These are phyloP conservation scores for Nibea albiflora DNA, from an alignment of 2,113 vertebrate genomes.

Conservation along the genomic window DNA sequence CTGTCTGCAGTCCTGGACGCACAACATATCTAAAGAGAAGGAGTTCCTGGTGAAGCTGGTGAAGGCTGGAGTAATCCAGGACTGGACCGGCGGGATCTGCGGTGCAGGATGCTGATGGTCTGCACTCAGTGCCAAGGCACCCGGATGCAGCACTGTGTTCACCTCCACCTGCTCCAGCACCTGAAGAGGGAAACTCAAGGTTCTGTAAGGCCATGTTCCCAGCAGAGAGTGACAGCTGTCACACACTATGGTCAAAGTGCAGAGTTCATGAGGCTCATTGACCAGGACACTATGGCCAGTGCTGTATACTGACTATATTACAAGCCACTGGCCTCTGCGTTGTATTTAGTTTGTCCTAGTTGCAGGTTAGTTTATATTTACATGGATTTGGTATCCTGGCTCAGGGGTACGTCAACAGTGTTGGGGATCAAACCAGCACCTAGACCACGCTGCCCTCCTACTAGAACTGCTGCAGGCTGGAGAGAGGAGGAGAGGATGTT, in stretches of 20 bases:
- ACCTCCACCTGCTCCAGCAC: constrained; percentile 2
- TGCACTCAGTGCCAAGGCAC: not conserved
- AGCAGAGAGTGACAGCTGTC: constrained; percentile 16
- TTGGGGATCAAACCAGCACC: constrained; percentile 14
- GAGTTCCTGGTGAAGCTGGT: constrained; percentile 94
- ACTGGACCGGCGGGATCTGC: constrained; percentile 91
- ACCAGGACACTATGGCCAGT: constrained; percentile 11
- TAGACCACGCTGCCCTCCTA: not conserved
- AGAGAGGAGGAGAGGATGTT: not conserved
- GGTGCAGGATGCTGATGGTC: constrained; percentile 36
- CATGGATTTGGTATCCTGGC: constrained; percentile 3
- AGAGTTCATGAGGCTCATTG: not conserved
- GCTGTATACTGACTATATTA: constrained; percentile 8
- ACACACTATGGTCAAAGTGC: not conserved
- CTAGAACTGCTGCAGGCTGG: constrained; percentile 3
- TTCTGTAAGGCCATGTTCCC: not conserved
- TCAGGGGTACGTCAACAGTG: not conserved
- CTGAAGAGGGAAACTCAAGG: constrained; percentile 7
- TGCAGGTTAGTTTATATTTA: constrained; percentile 20
- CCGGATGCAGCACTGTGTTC: not conserved
- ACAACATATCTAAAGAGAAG: constrained; percentile 94
- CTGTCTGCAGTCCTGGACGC: constrained; percentile 91
- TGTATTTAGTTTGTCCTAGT: constrained; percentile 32
- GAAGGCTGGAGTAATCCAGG: constrained; percentile 90
- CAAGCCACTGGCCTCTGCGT: constrained; percentile 5